These are phyloP conservation scores for Sycophila sp. DNA, from an alignment of 1,140 invertebrate genomes.

Conservation along the genomic window DNA sequence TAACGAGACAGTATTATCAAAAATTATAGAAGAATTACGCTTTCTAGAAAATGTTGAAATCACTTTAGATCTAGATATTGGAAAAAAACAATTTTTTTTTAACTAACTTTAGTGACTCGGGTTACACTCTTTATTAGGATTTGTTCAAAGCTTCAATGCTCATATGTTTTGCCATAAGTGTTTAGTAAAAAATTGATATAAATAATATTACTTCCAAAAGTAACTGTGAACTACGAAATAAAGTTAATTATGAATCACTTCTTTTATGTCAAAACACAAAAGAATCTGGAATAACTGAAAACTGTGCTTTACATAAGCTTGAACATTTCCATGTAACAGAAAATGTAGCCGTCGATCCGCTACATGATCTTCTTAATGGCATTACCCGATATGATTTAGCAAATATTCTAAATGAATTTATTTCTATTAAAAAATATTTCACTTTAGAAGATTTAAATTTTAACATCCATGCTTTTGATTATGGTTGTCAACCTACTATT, in stretches of 20 bases:
- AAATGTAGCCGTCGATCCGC: conserved; percentile 55
- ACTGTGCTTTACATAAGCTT: conserved; percentile 51
- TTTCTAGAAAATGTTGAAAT: conserved; percentile 33
- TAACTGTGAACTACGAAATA: not conserved
- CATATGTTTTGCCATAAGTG: conserved; percentile 34
- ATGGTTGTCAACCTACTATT: not conserved
- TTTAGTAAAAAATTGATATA: conserved; percentile 13
- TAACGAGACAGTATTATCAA: conserved; percentile 29
- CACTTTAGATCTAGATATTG: not conserved
- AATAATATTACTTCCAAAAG: not conserved
- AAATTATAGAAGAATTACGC: conserved; percentile 36
- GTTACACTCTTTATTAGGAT: conserved; percentile 37
- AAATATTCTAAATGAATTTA: conserved; percentile 49
- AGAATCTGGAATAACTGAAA: conserved; percentile 51
- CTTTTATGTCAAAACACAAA: conserved; percentile 20
- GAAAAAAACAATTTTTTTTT: conserved; percentile 27
- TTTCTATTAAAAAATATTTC: conserved; percentile 21
- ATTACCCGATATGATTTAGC: conserved; percentile 54
- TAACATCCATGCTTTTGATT: not conserved
- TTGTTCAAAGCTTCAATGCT: conserved; percentile 31
- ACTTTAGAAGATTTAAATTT: not conserved
- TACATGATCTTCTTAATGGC: conserved; percentile 60
- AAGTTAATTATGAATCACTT: conserved; percentile 11
- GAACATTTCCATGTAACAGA: conserved; percentile 53
- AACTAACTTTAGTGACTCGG: conserved; percentile 23